Percentiles rank a stretch among this genome's conserved stretches.
Conservation (phyloP, 1,140 invertebrate species). For the Pseudachorutes palmiensis region DNA sequence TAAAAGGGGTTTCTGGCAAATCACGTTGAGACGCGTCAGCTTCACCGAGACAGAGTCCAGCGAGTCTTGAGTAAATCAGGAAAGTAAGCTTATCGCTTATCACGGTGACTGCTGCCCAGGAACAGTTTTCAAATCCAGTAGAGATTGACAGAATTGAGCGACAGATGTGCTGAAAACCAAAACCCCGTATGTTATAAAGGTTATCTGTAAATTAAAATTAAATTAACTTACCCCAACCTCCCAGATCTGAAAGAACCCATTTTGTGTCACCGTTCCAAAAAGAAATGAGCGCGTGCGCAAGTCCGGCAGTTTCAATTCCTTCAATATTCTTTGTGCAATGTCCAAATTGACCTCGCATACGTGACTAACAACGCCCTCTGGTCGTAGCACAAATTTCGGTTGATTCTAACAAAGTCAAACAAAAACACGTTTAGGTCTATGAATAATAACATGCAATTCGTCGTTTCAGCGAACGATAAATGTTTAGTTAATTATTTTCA, state of each 20-base stretch:
- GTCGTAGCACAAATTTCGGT: background rate
- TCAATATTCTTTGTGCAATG: background rate
- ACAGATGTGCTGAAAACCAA: background rate
- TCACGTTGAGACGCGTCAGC: background rate
- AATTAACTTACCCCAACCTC: background rate
- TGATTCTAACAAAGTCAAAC: background rate
- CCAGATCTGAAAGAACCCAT: background rate
- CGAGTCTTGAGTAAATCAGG: background rate
- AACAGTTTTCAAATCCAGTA: background rate
- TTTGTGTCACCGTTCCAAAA: background rate
- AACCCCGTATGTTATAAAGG: background rate
- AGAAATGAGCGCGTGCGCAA: background rate
- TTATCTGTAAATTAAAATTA: background rate
- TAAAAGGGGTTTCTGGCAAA: background rate
- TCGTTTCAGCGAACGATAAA: too few species aligned
- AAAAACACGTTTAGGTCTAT: background rate
- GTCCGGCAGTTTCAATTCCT: background rate
- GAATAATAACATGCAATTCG: too few species aligned
- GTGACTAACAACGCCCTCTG: background rate
- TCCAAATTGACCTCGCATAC: background rate
- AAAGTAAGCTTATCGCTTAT: background rate
- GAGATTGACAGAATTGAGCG: background rate
- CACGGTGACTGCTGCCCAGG: background rate
- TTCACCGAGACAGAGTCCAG: background rate
- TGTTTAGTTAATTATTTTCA: too few species aligned